A percentile compares a stretch with the other conserved stretches of the same genome.
Conservation (phyloP, 2,888 invertebrate species). For the Busseola fusca region DNA sequence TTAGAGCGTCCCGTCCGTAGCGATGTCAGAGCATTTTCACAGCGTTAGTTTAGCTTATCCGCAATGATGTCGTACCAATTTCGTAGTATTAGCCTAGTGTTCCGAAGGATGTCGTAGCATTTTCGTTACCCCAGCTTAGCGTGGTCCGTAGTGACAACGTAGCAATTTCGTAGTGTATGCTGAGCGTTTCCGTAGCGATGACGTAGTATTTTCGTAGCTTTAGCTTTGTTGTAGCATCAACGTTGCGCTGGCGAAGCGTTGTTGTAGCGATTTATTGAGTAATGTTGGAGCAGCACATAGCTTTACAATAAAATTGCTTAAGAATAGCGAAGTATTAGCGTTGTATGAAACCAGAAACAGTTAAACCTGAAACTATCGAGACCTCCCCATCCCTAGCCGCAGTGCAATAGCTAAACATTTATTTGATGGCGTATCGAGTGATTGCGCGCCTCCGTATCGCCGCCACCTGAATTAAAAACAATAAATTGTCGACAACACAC, state of each 20-base stretch:
- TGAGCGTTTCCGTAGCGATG: background rate
- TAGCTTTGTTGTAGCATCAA: background rate
- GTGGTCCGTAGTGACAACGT: too few species aligned
- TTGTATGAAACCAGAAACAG: background rate
- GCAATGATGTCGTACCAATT: background rate
- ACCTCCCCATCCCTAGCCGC: constrained; percentile 54
- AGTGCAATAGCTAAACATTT: constrained; percentile 78
- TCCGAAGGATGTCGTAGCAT: background rate
- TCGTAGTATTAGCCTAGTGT: background rate
- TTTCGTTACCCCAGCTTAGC: background rate
- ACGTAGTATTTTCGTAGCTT: background rate
- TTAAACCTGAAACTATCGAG: constrained; percentile 32
- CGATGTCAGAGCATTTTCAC: too few species aligned
- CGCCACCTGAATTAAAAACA: constrained; percentile 84
- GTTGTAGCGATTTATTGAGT: background rate
- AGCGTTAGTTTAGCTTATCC: background rate
- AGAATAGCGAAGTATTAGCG: too few species aligned
- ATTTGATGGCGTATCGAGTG: constrained; percentile 78
- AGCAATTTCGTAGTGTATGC: background rate
- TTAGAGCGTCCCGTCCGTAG: background rate
- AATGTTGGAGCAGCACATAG: background rate
- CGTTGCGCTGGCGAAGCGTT: background rate
- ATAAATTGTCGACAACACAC: constrained; percentile 77
- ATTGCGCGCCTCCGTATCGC: constrained; percentile 74
- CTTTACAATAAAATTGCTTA: background rate